These are phyloP conservation scores for Sebastes alutus DNA, from an alignment of 2,797 vertebrate genomes.

Conservation along the genomic window DNA sequence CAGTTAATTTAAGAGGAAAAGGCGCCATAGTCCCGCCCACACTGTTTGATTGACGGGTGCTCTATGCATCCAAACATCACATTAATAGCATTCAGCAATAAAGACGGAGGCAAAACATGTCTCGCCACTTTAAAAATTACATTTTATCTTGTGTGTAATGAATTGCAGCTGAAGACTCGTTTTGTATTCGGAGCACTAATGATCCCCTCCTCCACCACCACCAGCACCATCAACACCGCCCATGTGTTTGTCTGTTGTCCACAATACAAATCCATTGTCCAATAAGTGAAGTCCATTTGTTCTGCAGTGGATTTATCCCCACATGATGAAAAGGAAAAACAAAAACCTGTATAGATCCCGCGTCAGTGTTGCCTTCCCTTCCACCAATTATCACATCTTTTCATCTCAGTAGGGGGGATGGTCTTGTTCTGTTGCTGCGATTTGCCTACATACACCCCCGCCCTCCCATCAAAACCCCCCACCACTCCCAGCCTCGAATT, in stretches of 20 bases:
- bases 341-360: conserved; percentile 9
- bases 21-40: neutral
- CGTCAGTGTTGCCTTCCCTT: conserved; percentile 9
- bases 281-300: conserved; percentile 39
- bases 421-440: conserved; percentile 15
- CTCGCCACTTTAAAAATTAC: neutral
- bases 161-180: neutral
- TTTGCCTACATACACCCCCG: conserved; percentile 17
- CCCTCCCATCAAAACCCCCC: neutral
- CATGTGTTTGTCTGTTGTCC: neutral
- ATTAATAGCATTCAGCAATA: neutral
- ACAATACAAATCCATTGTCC: conserved; percentile 10
- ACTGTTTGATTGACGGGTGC: neutral
- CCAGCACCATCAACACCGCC: neutral
- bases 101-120: neutral
- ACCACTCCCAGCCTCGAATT: conserved; percentile 38
- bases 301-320: conserved; percentile 7
- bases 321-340: conserved; percentile 25
- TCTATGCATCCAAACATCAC: neutral
- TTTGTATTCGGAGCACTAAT: neutral
- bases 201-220: neutral
- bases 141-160: neutral
- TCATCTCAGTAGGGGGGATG: conserved; percentile 25
- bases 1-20: neutral
- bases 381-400: conserved; percentile 63